Conservation (phyloP, 2,888 invertebrate genomes). For the Dolomedes plantarius region DNA sequence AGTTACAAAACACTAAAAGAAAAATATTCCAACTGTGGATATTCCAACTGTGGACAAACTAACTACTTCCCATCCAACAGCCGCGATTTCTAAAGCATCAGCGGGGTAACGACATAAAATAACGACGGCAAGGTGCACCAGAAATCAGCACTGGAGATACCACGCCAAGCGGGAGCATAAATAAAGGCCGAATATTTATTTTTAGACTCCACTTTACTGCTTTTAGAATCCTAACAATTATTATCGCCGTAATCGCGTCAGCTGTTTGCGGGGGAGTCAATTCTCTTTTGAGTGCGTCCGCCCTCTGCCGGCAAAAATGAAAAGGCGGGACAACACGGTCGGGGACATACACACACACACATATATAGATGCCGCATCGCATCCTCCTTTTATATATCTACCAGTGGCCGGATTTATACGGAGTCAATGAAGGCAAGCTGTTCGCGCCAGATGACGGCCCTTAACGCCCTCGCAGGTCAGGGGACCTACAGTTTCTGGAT, state of each 20-base stretch:
- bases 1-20: too few species aligned
- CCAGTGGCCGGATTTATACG: slow-evolving; percentile 46
- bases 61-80: not conserved
- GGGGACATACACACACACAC: not conserved
- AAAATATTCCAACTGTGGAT: too few species aligned
- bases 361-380: not conserved
- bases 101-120: not conserved
- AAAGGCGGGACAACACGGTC: slow-evolving; percentile 4
- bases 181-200: slow-evolving; percentile 9
- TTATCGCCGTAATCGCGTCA: slow-evolving; percentile 37
- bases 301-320: slow-evolving; percentile 20
- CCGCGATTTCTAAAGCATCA: not conserved
- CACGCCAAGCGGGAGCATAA: not conserved
- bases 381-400: slow-evolving; percentile 25
- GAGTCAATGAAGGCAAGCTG: slow-evolving; percentile 70
- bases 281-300: slow-evolving; percentile 3
- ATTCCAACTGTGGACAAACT: too few species aligned
- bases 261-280: slow-evolving; percentile 42
- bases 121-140: not conserved
- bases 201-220: not conserved
- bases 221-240: slow-evolving; percentile 18
- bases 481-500: not conserved
- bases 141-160: slow-evolving; percentile 2
- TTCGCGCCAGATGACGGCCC: slow-evolving; percentile 64
- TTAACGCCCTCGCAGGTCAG: slow-evolving; percentile 54